Evolutionary conservation across 2,113 vertebrate genomes (phyloP), one percentile per base, ranked within the genome.

Genomic region (Alligator sinensis): DNA sequence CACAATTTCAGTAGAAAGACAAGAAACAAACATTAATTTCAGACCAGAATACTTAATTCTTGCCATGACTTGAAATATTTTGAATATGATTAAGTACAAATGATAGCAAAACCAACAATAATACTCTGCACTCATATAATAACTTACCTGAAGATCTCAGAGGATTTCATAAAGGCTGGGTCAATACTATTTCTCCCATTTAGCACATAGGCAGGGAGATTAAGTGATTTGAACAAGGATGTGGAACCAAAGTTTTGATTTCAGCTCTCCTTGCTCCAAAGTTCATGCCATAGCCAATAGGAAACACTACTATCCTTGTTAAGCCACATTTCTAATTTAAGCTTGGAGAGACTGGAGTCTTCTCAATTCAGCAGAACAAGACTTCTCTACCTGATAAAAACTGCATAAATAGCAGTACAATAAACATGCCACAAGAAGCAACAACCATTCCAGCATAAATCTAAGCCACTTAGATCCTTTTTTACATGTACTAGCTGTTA

Each of bases 1-100:
- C 3, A 6, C 21, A 1, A 18, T 80, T 80, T 82, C 22, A 78
- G 54, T 34, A 78, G 38, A 91, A 97, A 93, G 19, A 80, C 76
- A 95, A 92, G 63, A 81, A 95, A 81, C 74, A 89, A 94, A 68
- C 57, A 57, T 58, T 94, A 86, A 94, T 92, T 97, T 90, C 76
- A 64, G 68, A 77, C 63, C 54, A 93, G 61, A 83, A 58, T 74
- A 28, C 86, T 90, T 77, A 92, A 85, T 95, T 80, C 86, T 62
- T 9, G 24, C 10, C 70, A 55, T 9, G 38, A 90, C 83, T 64
- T 89, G 64, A 84, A 87, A 89, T 84, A 47, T 16, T 68, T 60
- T 55, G 27, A 86, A 70, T 82, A 21, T 22, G 83, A 80, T 90
- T 88, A 90, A 88, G 76, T 64, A 30, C 2, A 82, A 77, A 59